phyloP scores from a whole-genome alignment of 2,113 vertebrate genomes.

The Taxidea taxus region DNA sequence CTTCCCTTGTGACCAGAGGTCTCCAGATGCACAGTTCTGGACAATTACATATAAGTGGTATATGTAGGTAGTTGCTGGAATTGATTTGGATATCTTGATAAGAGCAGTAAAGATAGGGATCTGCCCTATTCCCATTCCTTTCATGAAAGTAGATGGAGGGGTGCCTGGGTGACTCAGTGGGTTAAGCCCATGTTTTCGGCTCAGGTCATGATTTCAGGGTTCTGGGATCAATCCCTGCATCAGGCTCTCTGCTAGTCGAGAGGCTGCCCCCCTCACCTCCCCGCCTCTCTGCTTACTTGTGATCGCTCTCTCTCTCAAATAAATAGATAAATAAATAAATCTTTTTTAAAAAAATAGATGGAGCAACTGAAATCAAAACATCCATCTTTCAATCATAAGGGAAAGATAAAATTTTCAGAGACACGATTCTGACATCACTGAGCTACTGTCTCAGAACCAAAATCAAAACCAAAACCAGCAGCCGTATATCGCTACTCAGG shows the following conservation, averaged over 20 bases:
- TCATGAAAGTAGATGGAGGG: not conserved
- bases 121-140: not conserved
- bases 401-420: slow-evolving; percentile 24
- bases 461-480: not conserved
- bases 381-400: not conserved
- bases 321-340: too few species aligned
- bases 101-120: not conserved
- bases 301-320: too few species aligned
- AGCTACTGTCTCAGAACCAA: not conserved
- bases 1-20: not conserved
- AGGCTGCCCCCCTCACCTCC: too few species aligned
- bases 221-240: too few species aligned
- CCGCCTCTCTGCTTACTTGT: too few species aligned
- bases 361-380: not conserved
- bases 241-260: too few species aligned
- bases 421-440: not conserved
- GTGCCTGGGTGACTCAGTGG: too few species aligned
- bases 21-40: not conserved
- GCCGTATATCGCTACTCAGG: not conserved
- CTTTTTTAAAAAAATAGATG: not conserved
- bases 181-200: too few species aligned
- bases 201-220: too few species aligned
- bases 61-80: not conserved
- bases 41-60: not conserved
- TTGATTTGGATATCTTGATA: slow-evolving; percentile 28